Base-by-base conservation (phyloP, 1,140 invertebrate genomes). In the Caenorhabditis remanei region DNA sequence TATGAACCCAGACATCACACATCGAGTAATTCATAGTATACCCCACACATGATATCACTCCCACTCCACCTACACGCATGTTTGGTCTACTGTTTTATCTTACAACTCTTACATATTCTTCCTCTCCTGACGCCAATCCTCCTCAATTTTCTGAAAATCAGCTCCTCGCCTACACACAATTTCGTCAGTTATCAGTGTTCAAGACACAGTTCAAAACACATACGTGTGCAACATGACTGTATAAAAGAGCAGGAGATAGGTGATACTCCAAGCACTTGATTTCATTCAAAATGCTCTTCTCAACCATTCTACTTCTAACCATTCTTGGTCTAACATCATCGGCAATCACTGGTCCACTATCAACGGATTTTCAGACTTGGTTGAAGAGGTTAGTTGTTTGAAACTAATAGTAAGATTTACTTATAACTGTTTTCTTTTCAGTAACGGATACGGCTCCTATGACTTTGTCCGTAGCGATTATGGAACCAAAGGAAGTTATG, bases 401-500 rank as follows among this genome's bases (percentile, higher is more conserved):
- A 41, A 58, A 11, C 40, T 83, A 48, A 3, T 11, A 3, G 7
- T 14, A 14, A 48, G n/a, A 63, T 32, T 9, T 9, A 13, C 8
- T 32, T 63, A 13, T 13, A 14, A 40, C 2, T 13, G 4, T 40
- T 5, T 63, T 1, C 63, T 16, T 63, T 85, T 89, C 65, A 89
- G 87, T 14, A 83, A 90, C 43, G 89, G 89, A 1, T 90, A 90
- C 65, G 16, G 16, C n/a, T 65, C 67, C 14, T 88, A 90, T 46
- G 75, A 90, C 32, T 90, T 90, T 53, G 83, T 83, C 14, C 16
- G 87, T 32, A 14, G 40, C 11, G 87, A 90, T 79, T 79, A 89
- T 71, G 89, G 88, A 24, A 55, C 84, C 16, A 43, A 86, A 16
- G 89, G 89, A 85, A 90, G 89, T 21, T 89, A 83, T 32, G 89